Evolutionary conservation across 2,888 invertebrate species (phyloP), one percentile per base, ranked within the genome.

Genomic region (Cryptocephalus moraei): DNA sequence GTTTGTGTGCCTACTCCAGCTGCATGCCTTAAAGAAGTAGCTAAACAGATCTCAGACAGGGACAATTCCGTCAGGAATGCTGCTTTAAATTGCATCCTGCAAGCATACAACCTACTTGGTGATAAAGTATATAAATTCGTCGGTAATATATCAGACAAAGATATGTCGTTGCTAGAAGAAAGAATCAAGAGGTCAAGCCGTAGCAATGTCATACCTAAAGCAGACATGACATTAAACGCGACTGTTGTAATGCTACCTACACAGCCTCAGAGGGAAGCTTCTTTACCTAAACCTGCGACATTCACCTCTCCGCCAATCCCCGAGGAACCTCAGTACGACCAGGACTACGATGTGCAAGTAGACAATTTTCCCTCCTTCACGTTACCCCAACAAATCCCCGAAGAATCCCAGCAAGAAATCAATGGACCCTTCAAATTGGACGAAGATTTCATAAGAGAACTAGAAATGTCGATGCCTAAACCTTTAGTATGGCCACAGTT

Each of bases 61-160:
- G 97, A 99, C 70, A 95, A 94, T 71, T 84, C 88, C 2, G 97
- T 99, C 39, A 79, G 99, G 41, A 95, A 91, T 65, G 94, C 95
- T 1, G 95, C 97, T 1, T 77, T 99, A 44, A 97, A 96, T 74
- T 90, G 91, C 60, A 82, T 95, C 46, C 88, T 95, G 0, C 83
- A 86, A 56, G 94, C 90, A 0, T 95, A 91, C 71, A 86, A 86
- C 69, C 76, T 92, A 33, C 86, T 92, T 52, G 95, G 95, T 0
- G 97, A 97, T 61, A 84, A 80, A 67, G 77, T 96, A 0, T 91
- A 86, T 72, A 94, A 93, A 74, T 81, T 90, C 71, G 83, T 95
- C 56, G 94, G 95, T 51, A 85, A 89, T 75, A 85, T 92, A 62
- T 89, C 86, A 1, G 95, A 96, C 66, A 97, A 99, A 71, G 97